Conservation (phyloP, 1,140 invertebrate genomes). For the Leguminivora glycinivorella region DNA sequence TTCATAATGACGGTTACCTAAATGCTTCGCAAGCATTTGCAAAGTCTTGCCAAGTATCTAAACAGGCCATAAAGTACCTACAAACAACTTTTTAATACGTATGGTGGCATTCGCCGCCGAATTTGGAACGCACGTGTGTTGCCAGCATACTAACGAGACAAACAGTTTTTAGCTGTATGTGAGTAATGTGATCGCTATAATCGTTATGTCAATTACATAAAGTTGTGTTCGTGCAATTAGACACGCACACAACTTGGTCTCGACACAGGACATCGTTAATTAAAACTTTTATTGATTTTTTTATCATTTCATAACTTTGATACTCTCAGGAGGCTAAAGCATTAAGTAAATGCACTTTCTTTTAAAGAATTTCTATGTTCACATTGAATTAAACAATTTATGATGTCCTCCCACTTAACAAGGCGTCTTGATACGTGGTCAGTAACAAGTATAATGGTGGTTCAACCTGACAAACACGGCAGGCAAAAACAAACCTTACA, state of each 20-base stretch:
- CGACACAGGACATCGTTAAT: constrained; percentile 14
- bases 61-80: background rate
- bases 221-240: background rate
- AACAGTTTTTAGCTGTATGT: constrained; percentile 17
- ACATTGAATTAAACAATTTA: background rate
- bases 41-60: background rate
- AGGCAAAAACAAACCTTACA: background rate
- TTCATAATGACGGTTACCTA: too few species aligned
- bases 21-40: background rate
- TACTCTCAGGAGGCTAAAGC: background rate
- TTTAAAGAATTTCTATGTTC: constrained; percentile 12
- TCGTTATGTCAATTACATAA: constrained; percentile 24
- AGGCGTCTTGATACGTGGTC: background rate
- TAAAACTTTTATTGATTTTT: constrained; percentile 15
- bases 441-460: background rate
- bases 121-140: constrained; percentile 27
- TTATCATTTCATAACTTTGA: constrained; percentile 10
- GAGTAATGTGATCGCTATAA: background rate
- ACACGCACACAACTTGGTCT: background rate
- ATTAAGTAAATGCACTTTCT: constrained; percentile 15
- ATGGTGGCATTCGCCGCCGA: constrained; percentile 14
- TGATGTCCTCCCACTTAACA: constrained; percentile 11
- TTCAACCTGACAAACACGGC: background rate
- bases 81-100: constrained; percentile 1
- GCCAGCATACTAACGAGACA: constrained; percentile 22